Evolutionary conservation across 1,140 invertebrate species (phyloP).

Genomic region (Atta cephalotes): DNA sequence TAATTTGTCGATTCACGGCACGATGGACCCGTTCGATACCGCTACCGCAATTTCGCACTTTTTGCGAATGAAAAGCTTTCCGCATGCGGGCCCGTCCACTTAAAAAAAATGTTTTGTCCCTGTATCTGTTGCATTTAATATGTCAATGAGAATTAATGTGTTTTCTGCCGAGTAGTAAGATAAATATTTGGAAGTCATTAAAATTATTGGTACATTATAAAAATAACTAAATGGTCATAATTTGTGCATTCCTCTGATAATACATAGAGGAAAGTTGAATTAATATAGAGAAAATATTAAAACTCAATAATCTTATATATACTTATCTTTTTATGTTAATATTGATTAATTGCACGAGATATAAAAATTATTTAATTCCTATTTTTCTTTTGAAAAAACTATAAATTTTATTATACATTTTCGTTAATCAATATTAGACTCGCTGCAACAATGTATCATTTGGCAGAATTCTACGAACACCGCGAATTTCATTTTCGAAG

Average conservation of each 20-base stretch:
- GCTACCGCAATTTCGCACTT: conserved; percentile 72
- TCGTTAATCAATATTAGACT: not conserved
- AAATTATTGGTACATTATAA: not conserved
- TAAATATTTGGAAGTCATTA: conserved; percentile 12
- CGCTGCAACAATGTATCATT: not conserved
- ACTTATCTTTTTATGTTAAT: not conserved
- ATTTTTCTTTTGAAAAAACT: not conserved
- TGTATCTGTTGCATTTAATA: conserved; percentile 15
- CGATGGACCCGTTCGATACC: conserved; percentile 76
- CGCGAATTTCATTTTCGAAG: not conserved
- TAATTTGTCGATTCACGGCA: conserved; percentile 78
- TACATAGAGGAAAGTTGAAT: not conserved
- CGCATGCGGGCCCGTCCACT: not conserved
- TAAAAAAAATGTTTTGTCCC: not conserved
- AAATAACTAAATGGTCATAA: not conserved
- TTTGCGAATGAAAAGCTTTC: conserved; percentile 71
- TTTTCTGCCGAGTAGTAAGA: not conserved
- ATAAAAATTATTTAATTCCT: not conserved
- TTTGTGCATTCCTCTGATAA: not conserved
- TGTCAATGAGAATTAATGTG: not conserved
- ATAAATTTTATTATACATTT: not conserved
- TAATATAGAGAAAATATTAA: not conserved
- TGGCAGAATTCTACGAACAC: not conserved
- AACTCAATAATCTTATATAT: too few relatives aligned
- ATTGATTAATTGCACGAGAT: not conserved